A percentile compares a stretch with the other conserved stretches of the same genome.
These are phyloP conservation scores for Choreutis nemorana DNA, from an alignment of 2,888 invertebrate species.

Conservation along the genomic window DNA sequence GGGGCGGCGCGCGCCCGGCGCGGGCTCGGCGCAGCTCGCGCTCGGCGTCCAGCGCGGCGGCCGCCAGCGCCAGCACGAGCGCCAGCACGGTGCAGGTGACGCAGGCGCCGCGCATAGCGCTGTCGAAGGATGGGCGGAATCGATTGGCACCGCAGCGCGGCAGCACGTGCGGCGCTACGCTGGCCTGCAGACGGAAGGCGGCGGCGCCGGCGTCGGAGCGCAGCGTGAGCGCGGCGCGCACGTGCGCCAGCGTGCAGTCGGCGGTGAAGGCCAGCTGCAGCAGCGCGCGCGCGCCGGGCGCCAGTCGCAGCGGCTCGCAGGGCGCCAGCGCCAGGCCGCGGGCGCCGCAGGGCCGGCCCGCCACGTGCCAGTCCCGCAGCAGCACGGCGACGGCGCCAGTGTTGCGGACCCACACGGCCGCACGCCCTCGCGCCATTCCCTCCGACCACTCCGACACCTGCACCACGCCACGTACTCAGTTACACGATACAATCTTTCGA, in stretches of 20 bases:
- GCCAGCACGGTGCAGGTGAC: constrained; percentile 23
- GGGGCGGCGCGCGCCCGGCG: constrained; percentile 13
- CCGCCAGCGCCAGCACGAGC: constrained; percentile 18
- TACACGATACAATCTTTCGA: neutral
- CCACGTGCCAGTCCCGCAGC: constrained; percentile 55
- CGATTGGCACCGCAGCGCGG: constrained; percentile 21
- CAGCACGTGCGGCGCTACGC: constrained; percentile 27
- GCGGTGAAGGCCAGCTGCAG: constrained; percentile 31
- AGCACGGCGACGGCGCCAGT: constrained; percentile 89
- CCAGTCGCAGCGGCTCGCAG: constrained; percentile 32
- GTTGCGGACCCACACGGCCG: constrained; percentile 86
- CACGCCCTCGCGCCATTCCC: constrained; percentile 65
- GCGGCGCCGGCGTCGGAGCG: constrained; percentile 21
- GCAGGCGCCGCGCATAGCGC: constrained; percentile 60
- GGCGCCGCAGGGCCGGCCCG: constrained; percentile 32
- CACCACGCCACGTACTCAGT: constrained; percentile 46
- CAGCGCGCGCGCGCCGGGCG: constrained; percentile 41
- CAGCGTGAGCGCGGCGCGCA: constrained; percentile 21
- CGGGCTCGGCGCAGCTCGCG: constrained; percentile 19
- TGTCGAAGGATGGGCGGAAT: constrained; percentile 65
- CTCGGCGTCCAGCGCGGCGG: constrained; percentile 19
- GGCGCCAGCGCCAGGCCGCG: constrained; percentile 38
- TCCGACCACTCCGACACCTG: constrained; percentile 79
- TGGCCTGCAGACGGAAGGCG: too few relatives aligned
- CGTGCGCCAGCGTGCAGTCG: constrained; percentile 38